Evolutionary conservation across 2,113 vertebrate species (phyloP).

Genomic region (Chamaetylas fuelleborni): DNA sequence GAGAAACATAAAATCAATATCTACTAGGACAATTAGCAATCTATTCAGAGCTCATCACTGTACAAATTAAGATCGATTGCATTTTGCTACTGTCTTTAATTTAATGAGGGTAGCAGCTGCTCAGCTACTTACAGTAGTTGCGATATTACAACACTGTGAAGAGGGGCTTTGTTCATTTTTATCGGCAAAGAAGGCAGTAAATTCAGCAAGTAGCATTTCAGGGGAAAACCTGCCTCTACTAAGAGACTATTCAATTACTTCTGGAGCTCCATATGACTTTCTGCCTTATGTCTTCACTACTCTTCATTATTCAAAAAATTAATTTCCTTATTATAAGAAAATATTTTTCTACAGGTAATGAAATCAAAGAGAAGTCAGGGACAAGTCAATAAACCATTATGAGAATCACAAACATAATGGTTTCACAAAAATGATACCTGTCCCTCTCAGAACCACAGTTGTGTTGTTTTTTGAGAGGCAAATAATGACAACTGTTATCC

Average conservation of each 20-base stretch:
- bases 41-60: conserved; percentile 36
- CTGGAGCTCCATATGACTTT: not conserved
- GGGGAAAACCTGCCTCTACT: not conserved
- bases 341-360: conserved; percentile 29
- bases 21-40: conserved; percentile 13
- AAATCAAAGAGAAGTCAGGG: conserved; percentile 16
- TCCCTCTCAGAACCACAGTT: not conserved
- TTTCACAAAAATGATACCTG: not conserved
- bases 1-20: conserved; percentile 28
- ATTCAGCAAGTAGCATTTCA: conserved; percentile 16
- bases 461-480: not conserved
- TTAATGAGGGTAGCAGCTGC: conserved; percentile 48
- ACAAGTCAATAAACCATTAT: conserved; percentile 59
- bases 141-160: not conserved
- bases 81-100: conserved; percentile 48
- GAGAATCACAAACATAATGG: not conserved
- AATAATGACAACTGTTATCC: not conserved
- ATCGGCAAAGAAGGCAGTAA: not conserved
- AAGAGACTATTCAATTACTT: conserved; percentile 24
- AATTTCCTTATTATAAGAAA: conserved; percentile 40
- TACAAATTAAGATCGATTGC: conserved; percentile 46
- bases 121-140: not conserved
- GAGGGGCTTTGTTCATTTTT: conserved; percentile 18
- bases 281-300: not conserved
- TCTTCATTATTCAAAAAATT: conserved; percentile 56